Evolutionary conservation across 2,113 vertebrate genomes (phyloP).

Genomic region (Chascanopsetta lugubris): DNA sequence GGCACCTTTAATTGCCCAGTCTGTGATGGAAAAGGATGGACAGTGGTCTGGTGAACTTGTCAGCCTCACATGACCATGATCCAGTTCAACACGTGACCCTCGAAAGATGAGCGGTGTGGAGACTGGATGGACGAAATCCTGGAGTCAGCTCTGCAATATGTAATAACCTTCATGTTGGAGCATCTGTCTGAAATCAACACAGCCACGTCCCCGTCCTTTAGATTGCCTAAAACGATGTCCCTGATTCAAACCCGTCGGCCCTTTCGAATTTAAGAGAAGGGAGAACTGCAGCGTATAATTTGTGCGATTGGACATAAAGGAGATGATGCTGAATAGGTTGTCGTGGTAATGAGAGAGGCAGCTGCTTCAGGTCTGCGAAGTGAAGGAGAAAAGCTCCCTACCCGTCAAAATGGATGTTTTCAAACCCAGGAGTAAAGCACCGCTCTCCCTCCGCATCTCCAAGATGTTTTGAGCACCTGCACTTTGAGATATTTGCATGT

Average conservation of each 20-base stretch:
- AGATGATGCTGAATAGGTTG: neutral
- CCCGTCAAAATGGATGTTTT: neutral
- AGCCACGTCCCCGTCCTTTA: neutral
- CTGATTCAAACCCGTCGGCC: neutral
- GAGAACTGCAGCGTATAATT: neutral
- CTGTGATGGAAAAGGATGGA: too few relatives aligned
- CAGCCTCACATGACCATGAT: too few relatives aligned
- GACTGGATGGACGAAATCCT: too few relatives aligned
- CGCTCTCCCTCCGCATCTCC: neutral
- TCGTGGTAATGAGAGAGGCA: slow-evolving; percentile 1
- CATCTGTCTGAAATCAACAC: slow-evolving; percentile 3
- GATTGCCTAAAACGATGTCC: slow-evolving; percentile 8
- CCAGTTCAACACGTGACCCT: too few relatives aligned
- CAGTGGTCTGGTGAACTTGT: too few relatives aligned
- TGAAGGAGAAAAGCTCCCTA: neutral
- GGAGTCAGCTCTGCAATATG: neutral
- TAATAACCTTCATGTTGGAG: neutral
- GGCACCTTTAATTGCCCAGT: too few relatives aligned
- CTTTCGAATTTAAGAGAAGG: neutral
- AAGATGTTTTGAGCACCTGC: neutral
- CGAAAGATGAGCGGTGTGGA: too few relatives aligned
- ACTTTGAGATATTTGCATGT: neutral
- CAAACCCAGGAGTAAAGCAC: neutral
- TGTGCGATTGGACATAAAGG: neutral
- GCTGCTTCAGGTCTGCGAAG: neutral